A percentile compares a stretch with the other conserved stretches of the same genome.
These are phyloP conservation scores for Ramazzottius varieornatus DNA, from an alignment of 2,888 invertebrate species.

Conservation along the genomic window DNA sequence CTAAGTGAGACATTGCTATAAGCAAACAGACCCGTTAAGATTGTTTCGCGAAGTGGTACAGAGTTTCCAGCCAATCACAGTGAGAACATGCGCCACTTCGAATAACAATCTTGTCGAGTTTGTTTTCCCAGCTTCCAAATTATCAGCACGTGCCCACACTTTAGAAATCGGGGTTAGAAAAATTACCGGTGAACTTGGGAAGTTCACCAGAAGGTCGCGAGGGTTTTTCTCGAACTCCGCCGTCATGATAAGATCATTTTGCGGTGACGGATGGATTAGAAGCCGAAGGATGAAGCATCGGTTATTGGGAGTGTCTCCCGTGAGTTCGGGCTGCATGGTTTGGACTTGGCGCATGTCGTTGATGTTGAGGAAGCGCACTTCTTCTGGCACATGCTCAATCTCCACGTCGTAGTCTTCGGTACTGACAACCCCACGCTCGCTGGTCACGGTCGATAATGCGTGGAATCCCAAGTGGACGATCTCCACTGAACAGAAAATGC, in stretches of 20 bases:
- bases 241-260: background rate
- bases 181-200: no score
- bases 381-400: background rate
- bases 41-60: no score
- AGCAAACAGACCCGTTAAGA: no score
- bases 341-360: background rate
- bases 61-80: no score
- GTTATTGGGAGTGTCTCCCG: no score
- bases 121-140: no score
- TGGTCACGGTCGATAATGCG: background rate
- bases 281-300: background rate
- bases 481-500: slow-evolving; percentile 3
- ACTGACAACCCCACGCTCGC: background rate
- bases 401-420: background rate
- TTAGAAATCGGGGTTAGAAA: no score
- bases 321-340: background rate
- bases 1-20: no score
- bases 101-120: no score
- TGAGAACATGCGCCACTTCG: no score
- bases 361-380: background rate
- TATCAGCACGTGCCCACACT: no score
- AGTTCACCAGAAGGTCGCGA: background rate
- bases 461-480: background rate
- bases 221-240: background rate
- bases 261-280: background rate